Base-by-base conservation (phyloP, 1,140 invertebrate genomes). In the Scaptomyza montana region DNA sequence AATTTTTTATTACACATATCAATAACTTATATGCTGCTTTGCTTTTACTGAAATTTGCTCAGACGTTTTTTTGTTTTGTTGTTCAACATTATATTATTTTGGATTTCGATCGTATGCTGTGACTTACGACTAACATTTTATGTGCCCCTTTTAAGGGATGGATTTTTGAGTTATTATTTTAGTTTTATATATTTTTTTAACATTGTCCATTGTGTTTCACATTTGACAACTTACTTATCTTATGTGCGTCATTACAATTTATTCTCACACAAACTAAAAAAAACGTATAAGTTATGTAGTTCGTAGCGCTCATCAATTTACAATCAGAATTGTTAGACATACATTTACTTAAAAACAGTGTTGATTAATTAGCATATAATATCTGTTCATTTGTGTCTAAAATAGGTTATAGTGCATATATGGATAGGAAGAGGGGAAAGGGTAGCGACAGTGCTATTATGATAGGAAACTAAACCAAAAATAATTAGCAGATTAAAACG, bases 321-420 rank as follows among this genome's bases (percentile, higher is more conserved):
- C 82, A 85, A 66, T 81, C 54, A 86, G 77, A 71, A 64, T 77
- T 67, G 67, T 85, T 79, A 76, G 60, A 84, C 77, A 86, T 84
- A 56, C 56, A 68, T 56, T 56, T 64, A 67, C 46, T 62, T 33
- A 54, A 76, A 84, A 84, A 77, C 66, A 60, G 36, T 56, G 39
- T 80, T 77, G 46, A 41, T 85, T 81, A 78, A 64, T n/a, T 43
- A 43, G 39, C 33, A 36, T 71, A 74, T 85, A 85, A 85, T 85
- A 85, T 85, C 81, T 77, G 66, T 87, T 85, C 78, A 74, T 61
- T 81, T 73, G 50, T 54, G 43, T 71, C 51, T 81, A 81, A 81
- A 69, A 57, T 86, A 75, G 60, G 41, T 67, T 63, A 61, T 68
- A 57, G 68, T 84, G 78, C 63, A 65, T 74, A 54, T 46, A 59